These are phyloP conservation scores for Leucopsar rothschildi DNA, from an alignment of 2,113 vertebrate genomes.

Conservation along the genomic window DNA sequence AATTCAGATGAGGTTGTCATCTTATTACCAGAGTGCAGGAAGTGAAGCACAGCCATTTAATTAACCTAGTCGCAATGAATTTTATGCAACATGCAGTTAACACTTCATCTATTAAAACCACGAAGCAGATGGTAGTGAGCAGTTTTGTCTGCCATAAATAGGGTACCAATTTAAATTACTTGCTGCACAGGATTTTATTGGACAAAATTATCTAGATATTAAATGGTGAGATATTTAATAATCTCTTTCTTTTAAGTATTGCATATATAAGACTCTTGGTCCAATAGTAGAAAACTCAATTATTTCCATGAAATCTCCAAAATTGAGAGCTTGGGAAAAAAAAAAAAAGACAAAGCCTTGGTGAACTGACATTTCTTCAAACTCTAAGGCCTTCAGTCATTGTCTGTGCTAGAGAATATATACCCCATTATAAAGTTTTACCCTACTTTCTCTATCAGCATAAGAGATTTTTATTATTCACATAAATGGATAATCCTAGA, in stretches of 20 bases:
- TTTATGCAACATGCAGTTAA: conserved; percentile 64
- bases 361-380: conserved; percentile 17
- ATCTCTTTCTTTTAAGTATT: conserved; percentile 18
- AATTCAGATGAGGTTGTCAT: conserved; percentile 70
- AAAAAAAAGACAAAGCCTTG: not conserved
- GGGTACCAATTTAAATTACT: conserved; percentile 61
- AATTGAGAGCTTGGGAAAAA: not conserved
- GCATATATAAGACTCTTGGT: not conserved
- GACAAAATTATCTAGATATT: conserved; percentile 60
- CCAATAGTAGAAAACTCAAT: conserved; percentile 2
- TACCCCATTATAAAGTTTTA: not conserved
- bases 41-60: conserved; percentile 69
- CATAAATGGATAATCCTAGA: not conserved
- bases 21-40: conserved; percentile 62
- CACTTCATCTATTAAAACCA: conserved; percentile 67
- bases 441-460: not conserved
- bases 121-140: conserved; percentile 62
- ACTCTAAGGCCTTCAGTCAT: not conserved
- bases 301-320: conserved; percentile 11
- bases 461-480: conserved; percentile 1
- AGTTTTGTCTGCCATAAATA: conserved; percentile 65
- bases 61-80: conserved; percentile 70
- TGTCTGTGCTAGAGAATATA: not conserved
- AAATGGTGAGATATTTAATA: conserved; percentile 53
- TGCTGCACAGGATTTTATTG: conserved; percentile 56